Conservation (phyloP, 2,113 vertebrate genomes). For the Hyaena hyaena region DNA sequence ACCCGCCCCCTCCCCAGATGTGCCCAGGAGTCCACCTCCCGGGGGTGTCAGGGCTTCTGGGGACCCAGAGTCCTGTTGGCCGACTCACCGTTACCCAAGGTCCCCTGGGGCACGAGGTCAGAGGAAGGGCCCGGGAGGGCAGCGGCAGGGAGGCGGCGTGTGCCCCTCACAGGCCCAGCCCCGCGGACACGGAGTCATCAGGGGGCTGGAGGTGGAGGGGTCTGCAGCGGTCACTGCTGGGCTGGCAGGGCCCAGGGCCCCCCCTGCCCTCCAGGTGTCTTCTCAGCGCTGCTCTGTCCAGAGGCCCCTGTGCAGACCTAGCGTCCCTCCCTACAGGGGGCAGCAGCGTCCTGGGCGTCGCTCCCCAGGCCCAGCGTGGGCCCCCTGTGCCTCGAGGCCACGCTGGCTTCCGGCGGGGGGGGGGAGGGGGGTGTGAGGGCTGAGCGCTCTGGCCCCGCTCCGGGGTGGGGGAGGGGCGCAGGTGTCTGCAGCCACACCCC, state of each 20-base stretch:
- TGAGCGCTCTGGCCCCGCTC: fast-evolving
- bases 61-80: no score
- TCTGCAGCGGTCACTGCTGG: fast-evolving
- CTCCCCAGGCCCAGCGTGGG: neutral
- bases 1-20: neutral
- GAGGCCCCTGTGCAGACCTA: neutral
- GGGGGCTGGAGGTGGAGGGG: neutral
- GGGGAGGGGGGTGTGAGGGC: neutral
- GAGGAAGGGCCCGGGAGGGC: neutral
- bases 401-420: neutral
- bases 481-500: neutral
- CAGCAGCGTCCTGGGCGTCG: neutral
- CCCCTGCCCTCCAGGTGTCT: neutral
- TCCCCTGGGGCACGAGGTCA: fast-evolving
- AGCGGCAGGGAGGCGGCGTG: neutral
- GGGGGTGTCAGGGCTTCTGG: neutral
- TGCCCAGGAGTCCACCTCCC: no score
- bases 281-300: neutral
- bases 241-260: neutral
- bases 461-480: no score
- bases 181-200: neutral
- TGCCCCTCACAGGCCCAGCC: neutral
- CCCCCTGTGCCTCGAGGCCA: neutral
- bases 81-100: fast-evolving
- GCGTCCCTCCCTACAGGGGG: no score